These are phyloP conservation scores for Drosophila leontia DNA, from an alignment of 1,140 invertebrate genomes.

Conservation along the genomic window DNA sequence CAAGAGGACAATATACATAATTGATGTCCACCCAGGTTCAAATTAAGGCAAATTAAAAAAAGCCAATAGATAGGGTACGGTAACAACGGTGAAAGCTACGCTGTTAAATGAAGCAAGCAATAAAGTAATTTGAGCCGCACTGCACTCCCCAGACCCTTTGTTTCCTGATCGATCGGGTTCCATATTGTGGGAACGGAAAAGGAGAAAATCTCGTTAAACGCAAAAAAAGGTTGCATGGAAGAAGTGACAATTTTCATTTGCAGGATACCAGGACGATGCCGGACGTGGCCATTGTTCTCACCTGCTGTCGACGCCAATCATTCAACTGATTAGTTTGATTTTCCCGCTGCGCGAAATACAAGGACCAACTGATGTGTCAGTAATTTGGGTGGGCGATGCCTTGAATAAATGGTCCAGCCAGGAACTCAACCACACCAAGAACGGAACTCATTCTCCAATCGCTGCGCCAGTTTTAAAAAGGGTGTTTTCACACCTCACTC, in stretches of 20 bases:
- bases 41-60: constrained; percentile 73
- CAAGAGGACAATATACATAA: constrained; percentile 44
- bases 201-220: constrained; percentile 67
- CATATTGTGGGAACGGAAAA: constrained; percentile 46
- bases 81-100: constrained; percentile 28
- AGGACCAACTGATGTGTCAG: constrained; percentile 70
- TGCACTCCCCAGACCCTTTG: constrained; percentile 2
- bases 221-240: constrained; percentile 51
- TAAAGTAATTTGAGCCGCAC: constrained; percentile 69
- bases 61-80: constrained; percentile 28
- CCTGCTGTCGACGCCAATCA: constrained; percentile 69
- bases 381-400: constrained; percentile 52
- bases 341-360: constrained; percentile 57
- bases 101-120: constrained; percentile 72
- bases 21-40: constrained; percentile 51
- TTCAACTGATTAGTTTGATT: constrained; percentile 83
- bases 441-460: constrained; percentile 55
- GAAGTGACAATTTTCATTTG: constrained; percentile 65
- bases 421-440: constrained; percentile 2
- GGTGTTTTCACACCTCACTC: constrained; percentile 13
- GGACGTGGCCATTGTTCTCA: constrained; percentile 61
- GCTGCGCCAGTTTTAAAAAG: constrained; percentile 59
- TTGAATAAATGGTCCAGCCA: constrained; percentile 23
- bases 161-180: constrained; percentile 45
- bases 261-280: constrained; percentile 16